These are phyloP conservation scores for Pseudoatta argentina DNA, from an alignment of 1,140 invertebrate species.

Conservation along the genomic window DNA sequence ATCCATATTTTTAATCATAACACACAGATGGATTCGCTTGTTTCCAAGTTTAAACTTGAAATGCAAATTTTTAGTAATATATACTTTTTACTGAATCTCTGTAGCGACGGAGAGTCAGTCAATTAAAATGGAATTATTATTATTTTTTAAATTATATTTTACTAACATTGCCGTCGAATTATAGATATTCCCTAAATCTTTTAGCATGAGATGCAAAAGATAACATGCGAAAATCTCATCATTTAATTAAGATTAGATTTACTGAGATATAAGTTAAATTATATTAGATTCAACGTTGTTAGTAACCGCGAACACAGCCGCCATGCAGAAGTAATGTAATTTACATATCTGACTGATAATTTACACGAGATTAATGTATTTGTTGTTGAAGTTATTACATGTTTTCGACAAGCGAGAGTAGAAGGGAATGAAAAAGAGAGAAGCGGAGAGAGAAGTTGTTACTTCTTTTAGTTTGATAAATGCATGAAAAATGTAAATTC, in stretches of 20 bases:
- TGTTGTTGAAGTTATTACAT: slow-evolving; percentile 38
- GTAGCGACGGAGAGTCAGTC: not conserved
- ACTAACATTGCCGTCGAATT: not conserved
- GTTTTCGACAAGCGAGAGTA: not conserved
- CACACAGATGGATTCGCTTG: not conserved
- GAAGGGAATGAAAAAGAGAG: not conserved
- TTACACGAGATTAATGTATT: slow-evolving; percentile 34
- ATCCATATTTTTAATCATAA: not conserved
- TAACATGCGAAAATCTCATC: slow-evolving; percentile 10
- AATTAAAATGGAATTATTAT: not conserved
- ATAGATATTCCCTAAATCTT: not conserved
- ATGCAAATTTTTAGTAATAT: not conserved
- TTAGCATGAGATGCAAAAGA: not conserved
- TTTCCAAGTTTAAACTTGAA: not conserved
- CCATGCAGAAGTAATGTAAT: not conserved
- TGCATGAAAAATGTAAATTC: slow-evolving; percentile 39
- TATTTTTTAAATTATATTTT: not conserved
- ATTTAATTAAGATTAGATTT: slow-evolving; percentile 7
- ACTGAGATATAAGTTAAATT: slow-evolving; percentile 28
- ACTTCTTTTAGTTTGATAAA: slow-evolving; percentile 32
- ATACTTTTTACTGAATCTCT: not conserved
- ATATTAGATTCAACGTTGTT: not conserved
- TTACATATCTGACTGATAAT: slow-evolving; percentile 30
- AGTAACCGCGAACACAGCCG: not conserved
- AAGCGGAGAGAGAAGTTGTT: not conserved